A percentile compares a stretch with the other conserved stretches of the same genome.
Conservation (phyloP, 37 sponge, comb jelly and placozoan genomes). For the Eunapius fragilis region DNA sequence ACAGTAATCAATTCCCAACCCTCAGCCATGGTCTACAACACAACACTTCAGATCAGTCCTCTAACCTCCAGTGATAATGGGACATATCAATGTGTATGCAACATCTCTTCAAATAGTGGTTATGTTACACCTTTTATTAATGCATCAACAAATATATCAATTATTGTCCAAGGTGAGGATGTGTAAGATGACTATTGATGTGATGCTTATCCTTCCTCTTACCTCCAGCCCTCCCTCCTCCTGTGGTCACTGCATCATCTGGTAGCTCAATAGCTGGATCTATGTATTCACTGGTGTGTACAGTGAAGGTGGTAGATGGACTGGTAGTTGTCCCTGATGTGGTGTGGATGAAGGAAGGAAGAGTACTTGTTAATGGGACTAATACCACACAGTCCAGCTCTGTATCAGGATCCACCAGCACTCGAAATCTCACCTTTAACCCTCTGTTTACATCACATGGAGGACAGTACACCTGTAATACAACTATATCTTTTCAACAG, state of each 20-base stretch:
- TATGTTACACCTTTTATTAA: too few species aligned
- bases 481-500: conserved; percentile 13
- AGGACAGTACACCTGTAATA: conserved; percentile 42
- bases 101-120: too few species aligned
- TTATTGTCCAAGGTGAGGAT: too few species aligned
- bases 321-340: too few species aligned
- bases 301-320: background rate
- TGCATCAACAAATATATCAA: too few species aligned
- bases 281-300: conserved; percentile 26
- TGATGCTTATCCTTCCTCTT: background rate
- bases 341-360: background rate
- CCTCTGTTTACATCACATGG: conserved; percentile 39
- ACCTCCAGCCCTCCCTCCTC: background rate
- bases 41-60: too few species aligned
- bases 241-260: background rate
- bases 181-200: too few species aligned
- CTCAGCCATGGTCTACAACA: too few species aligned
- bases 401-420: background rate
- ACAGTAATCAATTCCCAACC: too few species aligned
- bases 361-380: background rate
- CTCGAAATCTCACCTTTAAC: conserved; percentile 6
- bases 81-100: too few species aligned
- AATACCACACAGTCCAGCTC: background rate
- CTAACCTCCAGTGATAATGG: too few species aligned
- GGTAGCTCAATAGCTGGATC: conserved; percentile 19